Evolutionary conservation across 1,140 invertebrate species (phyloP), one percentile per base, ranked within the genome.

Genomic region (Drosophila ohnishii): DNA sequence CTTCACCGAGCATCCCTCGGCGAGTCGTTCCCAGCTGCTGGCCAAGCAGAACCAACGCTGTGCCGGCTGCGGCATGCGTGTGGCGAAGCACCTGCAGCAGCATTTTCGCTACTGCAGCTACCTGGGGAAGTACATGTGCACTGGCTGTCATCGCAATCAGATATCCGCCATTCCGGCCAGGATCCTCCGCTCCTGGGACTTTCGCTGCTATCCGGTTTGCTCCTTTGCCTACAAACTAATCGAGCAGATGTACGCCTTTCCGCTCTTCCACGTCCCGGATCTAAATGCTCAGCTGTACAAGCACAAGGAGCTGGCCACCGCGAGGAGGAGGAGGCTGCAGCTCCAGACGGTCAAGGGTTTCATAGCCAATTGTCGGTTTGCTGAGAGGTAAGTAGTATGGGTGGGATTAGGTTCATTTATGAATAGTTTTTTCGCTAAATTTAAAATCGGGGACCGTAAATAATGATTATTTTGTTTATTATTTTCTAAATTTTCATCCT

Each of bases 41-140:
- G 93, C 92, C n/a, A 95, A 94, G 76, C 97, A 98, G 90, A 96
- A 96, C 80, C 95, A 95, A 75, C 93, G 95, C 30, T 98, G 97
- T 92, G 96, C 96, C 55, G 97, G 97, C 11, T 98, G 97, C 93
- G 96, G 97, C 1, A 96, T 96, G 92, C 95, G 94, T 79, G 95
- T 97, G 10, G 94, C 95, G 3, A 91, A 93, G 67, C 94, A 94
- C 60, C 96, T 96, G 84, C 94, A 95, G 10, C 94, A 94, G 25
- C 93, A 94, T 77, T 96, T 95, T 91, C 93, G 96, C 9, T 97
- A 96, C 84, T 98, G 97, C 91, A 94, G 96, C 84, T 98, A 98
- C 90, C 92, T 97, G 48, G 96, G 96, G 14, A 95, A 96, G 81
- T 97, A 96, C 92, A 97, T 98, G 91, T 98, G 97, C 90, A 97